Conservation (phyloP, 2,113 vertebrate species). For the Campylorhamphus procurvoides region DNA sequence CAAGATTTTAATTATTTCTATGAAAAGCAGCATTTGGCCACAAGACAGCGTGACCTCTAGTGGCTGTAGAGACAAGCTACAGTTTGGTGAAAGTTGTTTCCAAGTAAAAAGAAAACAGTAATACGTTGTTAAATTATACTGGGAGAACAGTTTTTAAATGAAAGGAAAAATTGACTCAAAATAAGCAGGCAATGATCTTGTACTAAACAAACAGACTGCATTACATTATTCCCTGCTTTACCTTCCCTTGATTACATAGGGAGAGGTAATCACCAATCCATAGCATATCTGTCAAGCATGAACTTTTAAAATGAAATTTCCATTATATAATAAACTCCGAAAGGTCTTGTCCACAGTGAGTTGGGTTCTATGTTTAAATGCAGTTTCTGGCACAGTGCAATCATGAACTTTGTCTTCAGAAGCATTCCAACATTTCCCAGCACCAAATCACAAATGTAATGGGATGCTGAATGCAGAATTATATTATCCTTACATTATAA, state of each 20-base stretch:
- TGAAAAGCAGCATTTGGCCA: background rate
- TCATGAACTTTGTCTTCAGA: background rate
- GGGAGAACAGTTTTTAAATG: background rate
- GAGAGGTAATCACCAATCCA: constrained; percentile 8
- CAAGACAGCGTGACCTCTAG: background rate
- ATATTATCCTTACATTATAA: background rate
- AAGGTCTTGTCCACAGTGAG: background rate
- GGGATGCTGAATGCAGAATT: background rate
- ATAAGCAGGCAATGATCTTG: background rate
- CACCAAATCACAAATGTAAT: background rate
- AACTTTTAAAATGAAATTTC: constrained; percentile 52
- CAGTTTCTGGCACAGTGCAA: background rate
- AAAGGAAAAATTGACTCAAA: constrained; percentile 11
- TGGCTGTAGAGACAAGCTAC: background rate
- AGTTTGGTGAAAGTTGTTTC: background rate
- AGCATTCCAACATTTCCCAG: constrained; percentile 4
- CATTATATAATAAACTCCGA: constrained; percentile 9
- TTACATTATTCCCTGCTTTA: constrained; percentile 22
- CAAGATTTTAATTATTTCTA: background rate
- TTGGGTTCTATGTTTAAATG: background rate
- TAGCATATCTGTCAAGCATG: background rate
- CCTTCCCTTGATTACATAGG: background rate
- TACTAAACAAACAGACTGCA: background rate
- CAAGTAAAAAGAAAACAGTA: background rate
- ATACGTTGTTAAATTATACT: background rate